Conservation (phyloP, 2,888 invertebrate species). For the Synergus itoensis region DNA sequence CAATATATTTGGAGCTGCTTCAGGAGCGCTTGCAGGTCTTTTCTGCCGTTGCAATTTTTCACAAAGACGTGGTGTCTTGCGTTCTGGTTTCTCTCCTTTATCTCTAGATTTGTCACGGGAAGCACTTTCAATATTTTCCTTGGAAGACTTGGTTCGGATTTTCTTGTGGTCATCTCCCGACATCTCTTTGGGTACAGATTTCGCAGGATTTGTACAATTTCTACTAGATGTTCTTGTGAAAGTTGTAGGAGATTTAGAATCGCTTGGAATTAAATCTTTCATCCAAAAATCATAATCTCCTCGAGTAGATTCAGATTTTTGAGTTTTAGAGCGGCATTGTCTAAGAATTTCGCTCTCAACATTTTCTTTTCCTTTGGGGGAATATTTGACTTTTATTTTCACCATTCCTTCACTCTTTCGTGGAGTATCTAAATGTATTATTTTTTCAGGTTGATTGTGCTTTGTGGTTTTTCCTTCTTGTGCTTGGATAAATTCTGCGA, state of each 20-base stretch:
- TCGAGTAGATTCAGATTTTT: background rate
- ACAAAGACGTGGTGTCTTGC: background rate
- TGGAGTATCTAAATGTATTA: slow-evolving; percentile 38
- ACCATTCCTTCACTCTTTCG: slow-evolving; percentile 60
- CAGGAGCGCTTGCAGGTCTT: slow-evolving; percentile 52
- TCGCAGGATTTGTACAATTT: slow-evolving; percentile 45
- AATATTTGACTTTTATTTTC: slow-evolving; percentile 63
- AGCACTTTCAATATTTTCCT: slow-evolving; percentile 3
- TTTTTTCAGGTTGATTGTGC: background rate
- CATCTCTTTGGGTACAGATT: slow-evolving; percentile 31
- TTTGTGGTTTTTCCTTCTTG: slow-evolving; percentile 24
- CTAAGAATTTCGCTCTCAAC: slow-evolving; percentile 43
- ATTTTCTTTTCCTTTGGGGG: slow-evolving; percentile 59
- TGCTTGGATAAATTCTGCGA: slow-evolving; percentile 59
- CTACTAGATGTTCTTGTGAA: background rate
- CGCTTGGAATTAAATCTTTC: slow-evolving; percentile 17
- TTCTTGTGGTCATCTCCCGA: slow-evolving; percentile 28
- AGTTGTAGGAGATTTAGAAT: background rate
- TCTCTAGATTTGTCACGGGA: background rate
- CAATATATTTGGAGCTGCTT: slow-evolving; percentile 37
- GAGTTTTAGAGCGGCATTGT: slow-evolving; percentile 29
- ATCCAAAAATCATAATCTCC: slow-evolving; percentile 32
- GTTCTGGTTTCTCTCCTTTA: background rate
- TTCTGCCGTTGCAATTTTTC: background rate
- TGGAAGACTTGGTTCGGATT: background rate